Evolutionary conservation across 2,888 invertebrate genomes (phyloP), one percentile per base, ranked within the genome.

Genomic region (Acleris holmiana): DNA sequence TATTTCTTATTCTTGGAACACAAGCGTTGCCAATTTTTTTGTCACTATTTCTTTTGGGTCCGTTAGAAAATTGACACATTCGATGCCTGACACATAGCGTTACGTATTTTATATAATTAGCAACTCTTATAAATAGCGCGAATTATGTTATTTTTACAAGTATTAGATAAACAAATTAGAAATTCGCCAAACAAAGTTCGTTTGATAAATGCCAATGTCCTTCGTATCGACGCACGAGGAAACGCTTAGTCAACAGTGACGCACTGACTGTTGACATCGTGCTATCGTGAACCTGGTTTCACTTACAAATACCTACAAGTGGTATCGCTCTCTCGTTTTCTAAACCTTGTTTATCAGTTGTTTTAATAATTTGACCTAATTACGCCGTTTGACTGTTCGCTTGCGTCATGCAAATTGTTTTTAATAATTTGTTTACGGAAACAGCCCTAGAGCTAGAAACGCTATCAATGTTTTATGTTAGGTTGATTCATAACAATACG

Each of bases 141-240:
- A 47, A 53, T 35, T 62, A 46, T 19, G 21, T 35, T n/a, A 23
- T 46, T 50, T 49, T 35, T n/a, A 35, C n/a, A n/a, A n/a, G n/a
- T n/a, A n/a, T n/a, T n/a, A n/a, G n/a, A n/a, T n/a, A n/a, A n/a
- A 17, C 46, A 46, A 40, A 51, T 51, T 58, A 49, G 17, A 53
- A 59, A 41, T 54, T 48, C 21, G 23, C 50, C 35, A 55, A 64
- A 58, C 58, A 41, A 50, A 35, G 7, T 48, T 10, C 41, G 5
- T 53, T 40, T 23, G 41, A 8, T 18, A 57, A 58, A 41, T 21
- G 29, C 19, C 40, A 59, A 49, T 59, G 46, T 46, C 17, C 49
- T 35, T 41, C 47, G 53, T 65, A 61, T 57, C 44, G 25, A 53
- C 41, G 44, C 61, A 68, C 64, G 62, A 67, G 71, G 62, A 69